Evolutionary conservation across 2,113 vertebrate genomes (phyloP), one percentile per base, ranked within the genome.

Genomic region (Canis aureus): DNA sequence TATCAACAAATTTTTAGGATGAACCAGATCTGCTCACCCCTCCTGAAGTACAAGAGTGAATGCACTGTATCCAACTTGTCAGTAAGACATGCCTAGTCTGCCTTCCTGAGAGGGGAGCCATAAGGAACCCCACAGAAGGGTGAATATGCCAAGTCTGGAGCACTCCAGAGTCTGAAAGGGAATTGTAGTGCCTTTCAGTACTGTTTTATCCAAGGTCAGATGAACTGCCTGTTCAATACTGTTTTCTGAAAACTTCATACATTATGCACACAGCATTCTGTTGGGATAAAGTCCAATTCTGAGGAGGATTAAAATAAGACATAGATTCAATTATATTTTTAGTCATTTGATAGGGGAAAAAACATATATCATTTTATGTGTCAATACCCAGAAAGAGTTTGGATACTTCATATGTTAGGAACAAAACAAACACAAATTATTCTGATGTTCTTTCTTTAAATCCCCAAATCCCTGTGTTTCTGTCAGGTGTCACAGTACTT

Each of bases 291-390:
- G n/a, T 53, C 43, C 27, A 86, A 43, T 53, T 59, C 23, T 11
- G 11, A 15, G 35, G 11, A 79, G 9, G 53, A 86, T 95, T 80
- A 59, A 74, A 25, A 79, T 87, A 74, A 84, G 94, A 69, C 51
- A 32, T 38, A 87, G 74, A 66, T 84, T 84, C 85, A 81, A 94
- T 97, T 51, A 66, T 27, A 89, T 76, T 83, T 97, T 94, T 79
- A 92, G 86, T 55, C 82, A 74, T 76, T 86, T 69, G 60, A 67
- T 57, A 57, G 32, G 53, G 55, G 43, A 67, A 62, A 62, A 49
- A 3, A 29, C 22, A 55, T 6, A 66, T 57, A 91, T 81, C 35
- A 73, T 80, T 93, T 76, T 82, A 71, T 60, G 32, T 96, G 89
- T 87, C 92, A 85, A 62, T 96, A 82, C 53, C 59, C 84, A 81